These are phyloP conservation scores for Ceratina australensis DNA, from an alignment of 1,140 invertebrate genomes.

Conservation along the genomic window DNA sequence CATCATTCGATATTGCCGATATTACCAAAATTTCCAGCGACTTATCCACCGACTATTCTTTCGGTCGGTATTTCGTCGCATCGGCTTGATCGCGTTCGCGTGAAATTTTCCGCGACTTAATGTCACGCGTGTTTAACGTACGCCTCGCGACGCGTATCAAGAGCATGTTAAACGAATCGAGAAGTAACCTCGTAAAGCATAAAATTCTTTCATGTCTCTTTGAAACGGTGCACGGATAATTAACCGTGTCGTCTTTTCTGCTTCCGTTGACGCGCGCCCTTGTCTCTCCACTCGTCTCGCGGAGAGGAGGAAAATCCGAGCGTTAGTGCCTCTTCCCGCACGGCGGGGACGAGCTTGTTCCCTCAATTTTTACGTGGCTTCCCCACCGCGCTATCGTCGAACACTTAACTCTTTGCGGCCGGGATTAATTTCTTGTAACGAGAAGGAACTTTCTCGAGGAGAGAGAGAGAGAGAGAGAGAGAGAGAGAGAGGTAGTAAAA, in stretches of 20 bases:
- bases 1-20: too few species aligned
- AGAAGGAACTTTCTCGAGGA: neutral
- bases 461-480: too few species aligned
- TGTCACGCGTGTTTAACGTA: neutral
- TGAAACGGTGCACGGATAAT: slow-evolving; percentile 45
- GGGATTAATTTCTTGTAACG: slow-evolving; percentile 13
- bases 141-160: slow-evolving; percentile 1
- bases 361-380: slow-evolving; percentile 7
- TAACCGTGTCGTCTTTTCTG: slow-evolving; percentile 48
- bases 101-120: slow-evolving; percentile 7
- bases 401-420: neutral
- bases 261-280: slow-evolving; percentile 20
- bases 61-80: neutral
- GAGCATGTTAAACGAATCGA: slow-evolving; percentile 45
- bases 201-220: slow-evolving; percentile 45
- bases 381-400: neutral
- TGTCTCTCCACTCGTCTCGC: slow-evolving; percentile 8
- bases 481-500: neutral
- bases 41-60: too few species aligned
- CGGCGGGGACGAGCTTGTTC: slow-evolving; percentile 7
- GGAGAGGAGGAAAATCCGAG: slow-evolving; percentile 30
- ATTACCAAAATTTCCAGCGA: too few species aligned
- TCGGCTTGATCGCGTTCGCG: neutral
- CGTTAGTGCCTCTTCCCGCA: slow-evolving; percentile 22
- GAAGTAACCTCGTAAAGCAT: slow-evolving; percentile 44